Percentiles rank a stretch among this genome's conserved stretches.
Conservation (phyloP, 2,113 vertebrate species). For the Galeopterus variegatus region DNA sequence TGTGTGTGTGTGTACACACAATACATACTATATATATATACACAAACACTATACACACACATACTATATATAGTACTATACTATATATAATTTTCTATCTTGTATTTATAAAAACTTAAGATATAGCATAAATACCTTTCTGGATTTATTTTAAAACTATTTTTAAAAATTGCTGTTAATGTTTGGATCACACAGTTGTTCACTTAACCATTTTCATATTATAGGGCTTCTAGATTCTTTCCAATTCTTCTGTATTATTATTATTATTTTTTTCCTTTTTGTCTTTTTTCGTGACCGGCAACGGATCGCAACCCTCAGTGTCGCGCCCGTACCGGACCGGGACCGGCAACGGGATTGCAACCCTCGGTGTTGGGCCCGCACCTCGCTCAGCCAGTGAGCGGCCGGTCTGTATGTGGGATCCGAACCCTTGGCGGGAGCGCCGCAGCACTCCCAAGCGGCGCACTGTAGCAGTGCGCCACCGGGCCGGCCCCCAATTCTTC, state of each 20-base stretch:
- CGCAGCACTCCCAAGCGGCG: no score
- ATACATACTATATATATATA: not conserved
- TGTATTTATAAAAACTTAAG: conserved; percentile 5
- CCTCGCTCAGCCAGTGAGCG: no score
- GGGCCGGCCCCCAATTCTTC: not conserved
- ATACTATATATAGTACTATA: not conserved
- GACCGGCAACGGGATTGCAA: no score
- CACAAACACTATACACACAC: not conserved
- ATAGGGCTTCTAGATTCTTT: not conserved
- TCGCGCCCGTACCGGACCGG: no score
- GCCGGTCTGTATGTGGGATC: no score
- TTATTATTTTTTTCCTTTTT: no score
- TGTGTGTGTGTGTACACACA: not conserved
- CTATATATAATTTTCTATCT: not conserved
- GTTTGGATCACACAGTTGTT: conserved; percentile 46
- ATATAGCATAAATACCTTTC: conserved; percentile 8
- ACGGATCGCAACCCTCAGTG: no score
- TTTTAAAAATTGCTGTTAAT: conserved; percentile 48
- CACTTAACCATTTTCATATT: conserved; percentile 58
- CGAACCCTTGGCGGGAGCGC: no score
- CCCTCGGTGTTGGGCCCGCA: no score
- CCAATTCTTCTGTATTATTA: conserved; percentile 5
- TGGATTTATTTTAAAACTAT: not conserved
- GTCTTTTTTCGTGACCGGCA: no score
- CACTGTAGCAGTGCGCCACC: no score